phyloP scores from a whole-genome alignment of 2,888 invertebrate genomes.

The Nemurella pictetii region DNA sequence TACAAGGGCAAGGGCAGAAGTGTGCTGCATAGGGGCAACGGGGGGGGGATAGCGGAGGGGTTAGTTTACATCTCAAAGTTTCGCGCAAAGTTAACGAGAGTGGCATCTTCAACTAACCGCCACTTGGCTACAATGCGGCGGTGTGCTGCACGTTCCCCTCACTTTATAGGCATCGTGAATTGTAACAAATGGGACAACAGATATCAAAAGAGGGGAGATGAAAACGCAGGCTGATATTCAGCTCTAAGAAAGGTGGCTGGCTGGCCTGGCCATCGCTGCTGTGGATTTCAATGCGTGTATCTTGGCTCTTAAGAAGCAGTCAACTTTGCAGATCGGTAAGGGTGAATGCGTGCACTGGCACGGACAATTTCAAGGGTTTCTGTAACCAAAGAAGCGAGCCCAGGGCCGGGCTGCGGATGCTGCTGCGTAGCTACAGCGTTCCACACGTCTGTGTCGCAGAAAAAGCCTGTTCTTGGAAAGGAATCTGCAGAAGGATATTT shows the following conservation, averaged over 20 bases:
- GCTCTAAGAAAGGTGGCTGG: background rate
- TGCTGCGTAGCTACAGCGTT: no score
- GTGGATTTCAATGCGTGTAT: conserved; percentile 18
- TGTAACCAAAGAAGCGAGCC: background rate
- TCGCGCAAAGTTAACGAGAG: background rate
- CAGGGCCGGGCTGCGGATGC: background rate
- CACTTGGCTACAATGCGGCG: conserved; percentile 13
- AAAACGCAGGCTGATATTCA: background rate
- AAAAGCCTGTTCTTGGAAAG: no score
- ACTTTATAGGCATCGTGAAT: background rate
- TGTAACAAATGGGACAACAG: background rate
- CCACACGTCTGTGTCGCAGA: no score
- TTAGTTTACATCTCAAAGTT: conserved; percentile 3
- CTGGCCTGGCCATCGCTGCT: background rate
- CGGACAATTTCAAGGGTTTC: conserved; percentile 17
- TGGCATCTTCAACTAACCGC: conserved; percentile 17
- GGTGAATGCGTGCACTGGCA: conserved; percentile 8
- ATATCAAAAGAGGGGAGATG: conserved; percentile 24
- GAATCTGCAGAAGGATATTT: background rate
- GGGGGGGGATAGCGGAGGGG: background rate
- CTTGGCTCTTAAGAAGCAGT: conserved; percentile 1
- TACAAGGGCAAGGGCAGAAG: background rate
- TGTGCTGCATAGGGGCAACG: background rate
- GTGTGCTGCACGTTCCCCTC: background rate
- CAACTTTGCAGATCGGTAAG: conserved; percentile 9